A percentile compares a stretch with the other conserved stretches of the same genome.
Evolutionary conservation across 2,888 invertebrate genomes (phyloP).

Genomic region (Sipha maydis): DNA sequence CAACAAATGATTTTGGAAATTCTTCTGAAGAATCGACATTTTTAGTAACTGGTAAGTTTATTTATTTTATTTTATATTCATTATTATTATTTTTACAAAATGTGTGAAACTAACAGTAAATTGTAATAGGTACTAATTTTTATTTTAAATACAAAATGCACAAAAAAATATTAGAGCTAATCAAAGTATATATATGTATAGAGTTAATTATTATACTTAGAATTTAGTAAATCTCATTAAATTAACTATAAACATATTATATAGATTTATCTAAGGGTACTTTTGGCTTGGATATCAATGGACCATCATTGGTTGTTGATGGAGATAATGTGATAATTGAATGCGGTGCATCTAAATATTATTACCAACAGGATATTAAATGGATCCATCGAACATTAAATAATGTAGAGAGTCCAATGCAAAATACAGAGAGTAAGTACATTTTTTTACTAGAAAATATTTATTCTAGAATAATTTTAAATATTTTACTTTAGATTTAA

Average conservation of each 20-base stretch:
- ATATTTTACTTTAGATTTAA: constrained; percentile 65
- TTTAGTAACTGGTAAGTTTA: constrained; percentile 58
- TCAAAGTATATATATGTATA: no score
- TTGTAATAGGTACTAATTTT: background rate
- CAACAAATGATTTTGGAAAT: constrained; percentile 59
- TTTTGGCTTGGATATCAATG: constrained; percentile 62
- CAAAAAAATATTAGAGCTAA: no score
- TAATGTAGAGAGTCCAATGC: background rate
- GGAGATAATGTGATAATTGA: constrained; percentile 72
- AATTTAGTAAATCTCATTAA: background rate
- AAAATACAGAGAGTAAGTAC: constrained; percentile 49
- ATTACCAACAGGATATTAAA: constrained; percentile 69
- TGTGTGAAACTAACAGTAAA: no score
- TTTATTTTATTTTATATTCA: background rate
- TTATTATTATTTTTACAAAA: background rate
- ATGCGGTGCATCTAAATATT: constrained; percentile 73
- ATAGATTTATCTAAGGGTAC: constrained; percentile 64
- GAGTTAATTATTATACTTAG: background rate
- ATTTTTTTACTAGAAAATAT: constrained; percentile 8
- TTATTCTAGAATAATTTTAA: background rate
- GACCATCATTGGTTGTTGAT: constrained; percentile 67
- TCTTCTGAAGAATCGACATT: constrained; percentile 22
- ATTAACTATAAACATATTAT: background rate
- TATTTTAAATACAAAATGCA: no score
- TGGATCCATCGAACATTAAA: constrained; percentile 68